Base-by-base conservation (phyloP, 2,797 vertebrate genomes). In the Uromys caudimaculatus region DNA sequence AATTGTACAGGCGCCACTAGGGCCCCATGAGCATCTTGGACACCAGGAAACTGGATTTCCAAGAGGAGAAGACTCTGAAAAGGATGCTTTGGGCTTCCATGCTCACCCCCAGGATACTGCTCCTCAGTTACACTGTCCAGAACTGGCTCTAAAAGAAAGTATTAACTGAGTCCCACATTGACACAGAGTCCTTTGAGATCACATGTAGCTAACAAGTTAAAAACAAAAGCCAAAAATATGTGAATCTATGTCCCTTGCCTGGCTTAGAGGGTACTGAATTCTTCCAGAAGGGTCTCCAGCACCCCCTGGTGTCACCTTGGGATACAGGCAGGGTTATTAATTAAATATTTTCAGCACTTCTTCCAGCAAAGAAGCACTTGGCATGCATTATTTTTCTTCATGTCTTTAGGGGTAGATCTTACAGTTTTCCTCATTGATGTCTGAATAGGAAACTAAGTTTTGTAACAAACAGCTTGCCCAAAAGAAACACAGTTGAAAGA, bases 281-380 rank as follows among this genome's bases (percentile, higher is more conserved):
- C 85, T 96, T 38, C 50, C 50, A 1, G 77, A 73, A 91, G 50
- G 13, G 56, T 95, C 60, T 96, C 84, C 11, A 44, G 54, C 81
- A 23, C 87, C 64, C 50, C 10, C 87, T 97, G 44, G 52, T 78
- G 91, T 76, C 81, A 81, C 3, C 0, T 94, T 60, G 71, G 47
- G 21, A 64, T 44, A 27, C 2, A 58, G 3, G 16, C 6, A 47
- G 9, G 27, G 41, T 86, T 6, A 4, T 14, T 78, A 13, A 89
- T 81, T 50, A 69, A 47, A 1, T 71, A 54, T 47, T 69, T 90
- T 82, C 35, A 52, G 44, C 8, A 14, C 14, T 82, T 93, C 78
- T 86, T 84, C 50, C 47, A 79, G 56, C 12, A 52, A 44, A 78
- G 32, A 76, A 79, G 29, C 11, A 71, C n/a, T 73, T 77, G 4